Conservation (phyloP, 1,140 invertebrate genomes). For the Nephila pilipes region DNA sequence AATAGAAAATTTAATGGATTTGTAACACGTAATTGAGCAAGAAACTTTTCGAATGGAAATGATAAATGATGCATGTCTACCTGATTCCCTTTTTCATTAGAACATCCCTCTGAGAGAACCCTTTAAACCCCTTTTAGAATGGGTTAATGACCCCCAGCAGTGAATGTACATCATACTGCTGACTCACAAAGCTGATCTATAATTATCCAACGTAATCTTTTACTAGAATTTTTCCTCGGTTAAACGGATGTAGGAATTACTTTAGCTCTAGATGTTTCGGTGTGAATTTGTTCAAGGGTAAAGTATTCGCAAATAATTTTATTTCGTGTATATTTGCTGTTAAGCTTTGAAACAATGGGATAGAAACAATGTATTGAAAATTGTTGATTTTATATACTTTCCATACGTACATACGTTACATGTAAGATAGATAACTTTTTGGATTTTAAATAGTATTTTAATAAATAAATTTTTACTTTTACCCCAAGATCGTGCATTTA, state of each 20-base stretch:
- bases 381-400: too few species aligned
- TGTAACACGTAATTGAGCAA: background rate
- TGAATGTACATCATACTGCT: background rate
- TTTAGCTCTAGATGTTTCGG: background rate
- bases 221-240: background rate
- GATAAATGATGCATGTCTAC: slow-evolving; percentile 12
- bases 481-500: too few species aligned
- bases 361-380: too few species aligned
- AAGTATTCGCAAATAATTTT: background rate
- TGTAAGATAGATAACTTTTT: too few species aligned
- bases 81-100: background rate
- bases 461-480: too few species aligned
- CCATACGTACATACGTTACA: too few species aligned
- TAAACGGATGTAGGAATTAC: background rate
- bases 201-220: slow-evolving; percentile 10
- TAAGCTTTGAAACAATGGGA: too few species aligned
- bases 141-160: slow-evolving; percentile 11
- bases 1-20: background rate
- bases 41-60: slow-evolving; percentile 3
- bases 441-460: too few species aligned
- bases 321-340: too few species aligned
- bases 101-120: background rate
- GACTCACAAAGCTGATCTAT: background rate
- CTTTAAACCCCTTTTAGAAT: background rate
- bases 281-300: background rate